A percentile compares a stretch with the other conserved stretches of the same genome.
phyloP scores from a whole-genome alignment of 1,140 invertebrate genomes.

The Mamestra configurata region DNA sequence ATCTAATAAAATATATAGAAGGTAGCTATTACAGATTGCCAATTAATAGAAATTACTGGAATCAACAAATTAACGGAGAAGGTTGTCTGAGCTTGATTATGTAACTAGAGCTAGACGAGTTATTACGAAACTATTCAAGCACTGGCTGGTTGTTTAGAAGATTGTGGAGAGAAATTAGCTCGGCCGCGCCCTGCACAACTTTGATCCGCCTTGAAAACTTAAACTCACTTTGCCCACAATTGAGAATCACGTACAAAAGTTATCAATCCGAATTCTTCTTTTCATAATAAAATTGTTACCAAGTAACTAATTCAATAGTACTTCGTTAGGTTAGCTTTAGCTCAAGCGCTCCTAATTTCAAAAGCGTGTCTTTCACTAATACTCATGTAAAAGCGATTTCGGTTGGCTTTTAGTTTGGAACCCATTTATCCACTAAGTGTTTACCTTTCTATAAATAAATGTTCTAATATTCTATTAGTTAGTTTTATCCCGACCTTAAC shows the following conservation, averaged over 20 bases:
- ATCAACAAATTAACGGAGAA: slow-evolving; percentile 4
- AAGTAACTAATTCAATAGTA: neutral
- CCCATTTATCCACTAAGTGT: neutral
- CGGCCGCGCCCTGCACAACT: neutral
- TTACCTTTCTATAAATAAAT: neutral
- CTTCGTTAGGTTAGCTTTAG: neutral
- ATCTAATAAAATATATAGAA: too few relatives aligned
- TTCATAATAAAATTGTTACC: neutral
- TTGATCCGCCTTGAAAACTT: slow-evolving; percentile 14
- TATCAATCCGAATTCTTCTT: neutral
- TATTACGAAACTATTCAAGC: slow-evolving; percentile 24
- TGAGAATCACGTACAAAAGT: neutral
- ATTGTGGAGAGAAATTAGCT: slow-evolving; percentile 20
- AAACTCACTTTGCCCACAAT: neutral
- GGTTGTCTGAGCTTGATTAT: neutral
- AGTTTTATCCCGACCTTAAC: neutral
- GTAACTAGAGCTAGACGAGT: slow-evolving; percentile 20
- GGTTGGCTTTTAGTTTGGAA: neutral
- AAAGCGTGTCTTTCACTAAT: neutral
- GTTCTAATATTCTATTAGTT: neutral
- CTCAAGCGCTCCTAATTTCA: too few relatives aligned
- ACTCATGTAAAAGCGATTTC: neutral
- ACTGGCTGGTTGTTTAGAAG: slow-evolving; percentile 7
- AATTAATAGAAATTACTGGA: neutral
- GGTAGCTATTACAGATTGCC: neutral